A percentile compares a stretch with the other conserved stretches of the same genome.
Evolutionary conservation across 2,113 vertebrate genomes (phyloP).

Genomic region (Larimichthys crocea): DNA sequence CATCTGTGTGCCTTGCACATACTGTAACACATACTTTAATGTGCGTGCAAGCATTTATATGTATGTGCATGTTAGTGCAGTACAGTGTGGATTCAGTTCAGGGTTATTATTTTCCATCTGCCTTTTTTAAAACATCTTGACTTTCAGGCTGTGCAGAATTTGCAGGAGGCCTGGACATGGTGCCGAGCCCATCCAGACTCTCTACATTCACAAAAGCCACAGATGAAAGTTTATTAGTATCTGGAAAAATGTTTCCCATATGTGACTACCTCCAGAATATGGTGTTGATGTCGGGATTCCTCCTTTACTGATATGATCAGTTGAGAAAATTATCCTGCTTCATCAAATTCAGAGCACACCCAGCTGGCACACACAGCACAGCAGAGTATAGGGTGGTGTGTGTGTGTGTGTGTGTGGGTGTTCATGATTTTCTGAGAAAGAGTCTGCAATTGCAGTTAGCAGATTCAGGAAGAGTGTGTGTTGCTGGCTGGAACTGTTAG

Average conservation of each 20-base stretch:
- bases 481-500: background rate
- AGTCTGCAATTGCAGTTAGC: slow-evolving; percentile 4
- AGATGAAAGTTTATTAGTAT: slow-evolving; percentile 85
- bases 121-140: slow-evolving; percentile 57
- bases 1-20: background rate
- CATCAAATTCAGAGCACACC: slow-evolving; percentile 84
- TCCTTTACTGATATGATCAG: slow-evolving; percentile 82
- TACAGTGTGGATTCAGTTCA: slow-evolving; percentile 11
- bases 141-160: slow-evolving; percentile 38
- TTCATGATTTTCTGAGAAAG: slow-evolving; percentile 13
- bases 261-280: slow-evolving; percentile 80
- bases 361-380: slow-evolving; percentile 50
- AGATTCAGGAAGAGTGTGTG: slow-evolving; percentile 4
- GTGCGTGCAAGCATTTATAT: background rate
- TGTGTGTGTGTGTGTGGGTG: slow-evolving; percentile 10
- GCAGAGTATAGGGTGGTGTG: slow-evolving; percentile 13
- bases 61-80: background rate
- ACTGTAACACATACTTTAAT: background rate
- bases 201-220: slow-evolving; percentile 67
- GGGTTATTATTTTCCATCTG: slow-evolving; percentile 59
- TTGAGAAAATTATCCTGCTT: slow-evolving; percentile 80
- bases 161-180: slow-evolving; percentile 59
- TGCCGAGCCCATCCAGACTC: slow-evolving; percentile 62
- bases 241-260: slow-evolving; percentile 85
- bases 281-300: slow-evolving; percentile 81